Percentiles rank a stretch among this genome's conserved stretches.
Evolutionary conservation across 1,140 invertebrate species (phyloP).

Genomic region (Calliopsis andreniformis): DNA sequence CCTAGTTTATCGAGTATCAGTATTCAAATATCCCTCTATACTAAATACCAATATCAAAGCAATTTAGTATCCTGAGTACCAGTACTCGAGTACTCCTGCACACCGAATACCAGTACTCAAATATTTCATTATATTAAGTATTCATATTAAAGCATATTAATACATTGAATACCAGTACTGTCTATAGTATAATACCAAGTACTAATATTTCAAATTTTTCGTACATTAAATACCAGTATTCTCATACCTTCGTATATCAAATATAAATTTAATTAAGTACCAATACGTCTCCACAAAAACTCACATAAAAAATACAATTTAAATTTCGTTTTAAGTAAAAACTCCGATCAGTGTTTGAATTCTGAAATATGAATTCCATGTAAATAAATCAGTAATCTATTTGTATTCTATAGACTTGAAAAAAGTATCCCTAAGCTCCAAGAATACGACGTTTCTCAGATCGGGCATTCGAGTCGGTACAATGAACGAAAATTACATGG

Average conservation of each 20-base stretch:
- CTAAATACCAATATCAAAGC: background rate
- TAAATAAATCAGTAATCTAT: too few relatives aligned
- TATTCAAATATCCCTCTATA: background rate
- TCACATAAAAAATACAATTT: too few relatives aligned
- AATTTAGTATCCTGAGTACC: background rate
- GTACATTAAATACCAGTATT: too few relatives aligned
- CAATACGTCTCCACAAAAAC: too few relatives aligned
- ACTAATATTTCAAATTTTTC: background rate
- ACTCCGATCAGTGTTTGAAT: too few relatives aligned
- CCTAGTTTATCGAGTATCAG: too few relatives aligned
- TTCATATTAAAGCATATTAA: background rate
- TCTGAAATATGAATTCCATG: too few relatives aligned
- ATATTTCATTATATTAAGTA: background rate
- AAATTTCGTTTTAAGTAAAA: too few relatives aligned
- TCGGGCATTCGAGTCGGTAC: constrained; percentile 6
- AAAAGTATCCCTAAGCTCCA: background rate
- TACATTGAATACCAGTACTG: background rate
- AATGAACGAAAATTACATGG: constrained; percentile 30
- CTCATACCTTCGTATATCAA: background rate
- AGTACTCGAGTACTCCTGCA: background rate
- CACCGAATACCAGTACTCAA: background rate
- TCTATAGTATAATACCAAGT: too few relatives aligned
- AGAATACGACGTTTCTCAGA: constrained; percentile 12
- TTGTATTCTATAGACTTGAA: too few relatives aligned
- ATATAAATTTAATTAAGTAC: too few relatives aligned